phyloP scores from a whole-genome alignment of 2,797 vertebrate genomes.

The Danio albolineatus region DNA sequence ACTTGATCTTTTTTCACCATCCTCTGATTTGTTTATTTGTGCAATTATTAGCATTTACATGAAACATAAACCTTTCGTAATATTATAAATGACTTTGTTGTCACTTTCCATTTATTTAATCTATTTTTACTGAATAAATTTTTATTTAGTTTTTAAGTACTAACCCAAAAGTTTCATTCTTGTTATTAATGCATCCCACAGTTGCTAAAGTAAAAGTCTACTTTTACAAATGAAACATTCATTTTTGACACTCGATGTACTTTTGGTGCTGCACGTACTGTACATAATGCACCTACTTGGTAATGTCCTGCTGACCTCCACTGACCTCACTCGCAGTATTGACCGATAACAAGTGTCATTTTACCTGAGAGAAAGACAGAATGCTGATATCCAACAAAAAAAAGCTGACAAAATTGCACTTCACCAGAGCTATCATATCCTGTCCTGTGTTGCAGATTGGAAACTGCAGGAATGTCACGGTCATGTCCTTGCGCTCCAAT shows the following conservation, averaged over 20 bases:
- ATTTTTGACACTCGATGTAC: background rate
- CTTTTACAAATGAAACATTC: background rate
- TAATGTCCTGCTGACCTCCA: conserved; percentile 26
- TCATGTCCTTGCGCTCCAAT: conserved; percentile 98
- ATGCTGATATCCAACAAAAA: conserved; percentile 34
- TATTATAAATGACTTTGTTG: background rate
- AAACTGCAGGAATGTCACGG: conserved; percentile 96
- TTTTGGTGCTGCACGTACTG: background rate
- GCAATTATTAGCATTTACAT: background rate
- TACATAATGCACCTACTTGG: background rate
- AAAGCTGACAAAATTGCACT: conserved; percentile 46
- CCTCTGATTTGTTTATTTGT: too few species aligned
- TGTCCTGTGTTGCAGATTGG: conserved; percentile 85
- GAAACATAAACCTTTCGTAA: background rate
- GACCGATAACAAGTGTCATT: conserved; percentile 52
- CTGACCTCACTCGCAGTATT: conserved; percentile 36
- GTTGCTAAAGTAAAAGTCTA: background rate
- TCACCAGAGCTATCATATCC: conserved; percentile 46
- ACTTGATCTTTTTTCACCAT: too few species aligned
- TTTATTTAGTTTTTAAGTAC: background rate
- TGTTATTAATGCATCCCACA: background rate
- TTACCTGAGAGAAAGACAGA: conserved; percentile 38
- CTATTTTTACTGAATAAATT: background rate
- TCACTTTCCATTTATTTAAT: background rate
- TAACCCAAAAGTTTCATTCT: background rate